phyloP scores from a whole-genome alignment of 2,888 invertebrate species.

The Cabera pusaria region DNA sequence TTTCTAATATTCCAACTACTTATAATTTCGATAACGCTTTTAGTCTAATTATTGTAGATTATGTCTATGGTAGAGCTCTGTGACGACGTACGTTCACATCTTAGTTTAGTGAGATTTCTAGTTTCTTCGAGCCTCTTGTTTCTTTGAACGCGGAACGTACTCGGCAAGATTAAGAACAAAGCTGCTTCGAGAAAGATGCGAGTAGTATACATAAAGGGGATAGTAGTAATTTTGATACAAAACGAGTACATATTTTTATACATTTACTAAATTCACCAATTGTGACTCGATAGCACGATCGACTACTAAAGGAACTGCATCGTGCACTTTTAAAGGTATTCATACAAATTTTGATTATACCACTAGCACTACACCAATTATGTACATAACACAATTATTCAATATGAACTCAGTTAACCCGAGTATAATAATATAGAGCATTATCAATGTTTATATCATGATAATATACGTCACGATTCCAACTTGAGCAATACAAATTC shows the following conservation, averaged over 20 bases:
- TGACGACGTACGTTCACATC: constrained; percentile 57
- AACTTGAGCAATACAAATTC: constrained; percentile 76
- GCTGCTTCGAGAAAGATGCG: constrained; percentile 63
- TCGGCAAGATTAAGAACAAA: constrained; percentile 54
- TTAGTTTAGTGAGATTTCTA: constrained; percentile 54
- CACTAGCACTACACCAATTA: constrained; percentile 57
- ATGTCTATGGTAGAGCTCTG: constrained; percentile 60
- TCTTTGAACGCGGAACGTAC: constrained; percentile 51
- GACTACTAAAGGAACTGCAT: constrained; percentile 81
- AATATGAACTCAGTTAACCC: constrained; percentile 38
- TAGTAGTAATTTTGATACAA: constrained; percentile 38
- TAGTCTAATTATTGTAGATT: constrained; percentile 65
- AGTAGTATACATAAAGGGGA: constrained; percentile 17
- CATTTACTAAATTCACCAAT: constrained; percentile 49
- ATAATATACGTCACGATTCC: constrained; percentile 54
- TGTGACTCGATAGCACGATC: constrained; percentile 74
- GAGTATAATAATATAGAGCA: constrained; percentile 56
- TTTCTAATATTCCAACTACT: constrained; percentile 42
- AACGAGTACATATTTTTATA: no score
- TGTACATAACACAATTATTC: constrained; percentile 43
- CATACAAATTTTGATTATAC: constrained; percentile 71
- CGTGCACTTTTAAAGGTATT: constrained; percentile 73
- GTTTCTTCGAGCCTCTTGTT: constrained; percentile 56
- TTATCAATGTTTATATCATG: constrained; percentile 52
- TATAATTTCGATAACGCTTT: constrained; percentile 57